Evolutionary conservation across 2,797 vertebrate species (phyloP), one percentile per base, ranked within the genome.

Genomic region (Fistularia tabacaria): DNA sequence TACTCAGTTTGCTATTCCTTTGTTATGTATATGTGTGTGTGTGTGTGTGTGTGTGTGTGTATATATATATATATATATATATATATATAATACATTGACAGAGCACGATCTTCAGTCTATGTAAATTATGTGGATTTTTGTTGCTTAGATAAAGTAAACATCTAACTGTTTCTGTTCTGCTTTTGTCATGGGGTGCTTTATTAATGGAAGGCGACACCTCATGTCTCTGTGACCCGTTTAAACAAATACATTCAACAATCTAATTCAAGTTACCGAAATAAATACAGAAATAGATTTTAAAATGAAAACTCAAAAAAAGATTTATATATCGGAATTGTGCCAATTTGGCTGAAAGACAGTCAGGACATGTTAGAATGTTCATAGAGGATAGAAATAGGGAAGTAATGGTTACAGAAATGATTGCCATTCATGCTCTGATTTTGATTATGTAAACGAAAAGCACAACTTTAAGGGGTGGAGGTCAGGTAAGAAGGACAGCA

Each of bases 361-460:
- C 15, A 15, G 14, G 10, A n/a, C 11, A 15, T 52, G n/a, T 3
- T 51, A 52, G 15, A 38, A 13, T 13, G 13, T 25, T 81, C 66
- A 65, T 40, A 57, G 51, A 73, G 74, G 69, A 77, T 66, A 71
- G 73, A 57, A 64, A 76, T 71, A 82, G 80, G 62, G 58, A 76
- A 62, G 71, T 67, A n/a, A 79, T 82, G 71, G 71, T 74, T 74
- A 75, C 63, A 64, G 68, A 76, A 65, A 55, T 10, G 63, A 64
- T 38, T 78, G 41, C 46, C 64, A 80, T 73, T 79, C 72, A 80
- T 79, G 77, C 74, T 62, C 64, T 41, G 55, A 74, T 87, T 81
- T 76, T 80, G 81, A 69, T 79, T 78, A 80, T 84, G 77, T 72
- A 79, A 83, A 87, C 83, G 25, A 8, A 36, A 54, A 69, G 57